These are phyloP conservation scores for Gambusia affinis DNA, from an alignment of 2,113 vertebrate genomes.

Conservation along the genomic window DNA sequence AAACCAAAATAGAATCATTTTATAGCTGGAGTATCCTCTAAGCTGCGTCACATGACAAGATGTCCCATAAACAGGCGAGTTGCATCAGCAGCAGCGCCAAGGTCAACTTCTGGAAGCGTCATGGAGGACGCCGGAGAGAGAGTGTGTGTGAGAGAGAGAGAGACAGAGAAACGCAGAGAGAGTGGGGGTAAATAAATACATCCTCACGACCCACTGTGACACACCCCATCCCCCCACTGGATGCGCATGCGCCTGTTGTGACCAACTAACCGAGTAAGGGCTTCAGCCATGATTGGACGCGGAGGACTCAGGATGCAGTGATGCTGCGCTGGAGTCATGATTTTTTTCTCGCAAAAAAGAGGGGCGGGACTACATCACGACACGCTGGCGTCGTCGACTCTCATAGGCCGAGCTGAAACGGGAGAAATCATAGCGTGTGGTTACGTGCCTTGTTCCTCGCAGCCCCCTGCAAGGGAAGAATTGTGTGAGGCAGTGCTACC, in stretches of 20 bases:
- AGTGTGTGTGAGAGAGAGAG: neutral
- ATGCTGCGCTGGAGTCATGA: constrained; percentile 21
- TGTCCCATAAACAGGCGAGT: constrained; percentile 25
- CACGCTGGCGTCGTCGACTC: constrained; percentile 14
- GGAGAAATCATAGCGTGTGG: constrained; percentile 28
- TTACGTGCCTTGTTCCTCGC: constrained; percentile 69
- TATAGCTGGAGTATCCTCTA: neutral
- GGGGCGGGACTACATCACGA: constrained; percentile 35
- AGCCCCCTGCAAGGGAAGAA: neutral
- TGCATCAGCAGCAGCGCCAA: constrained; percentile 69
- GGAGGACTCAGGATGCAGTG: constrained; percentile 28
- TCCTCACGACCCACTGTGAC: neutral
- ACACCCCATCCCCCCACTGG: neutral
- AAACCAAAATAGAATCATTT: neutral
- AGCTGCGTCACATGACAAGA: constrained; percentile 12
- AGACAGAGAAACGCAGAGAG: too few species aligned
- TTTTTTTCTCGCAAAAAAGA: constrained; percentile 11
- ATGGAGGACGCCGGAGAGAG: constrained; percentile 26
- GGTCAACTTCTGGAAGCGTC: constrained; percentile 70
- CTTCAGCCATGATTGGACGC: constrained; percentile 16
- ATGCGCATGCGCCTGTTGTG: constrained; percentile 51
- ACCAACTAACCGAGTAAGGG: constrained; percentile 37
- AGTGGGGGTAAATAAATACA: neutral
- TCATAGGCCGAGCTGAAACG: constrained; percentile 28
- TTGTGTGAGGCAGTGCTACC: neutral